Evolutionary conservation across 2,113 vertebrate genomes (phyloP), one percentile per base, ranked within the genome.

Genomic region (Stigmatopora nigra): DNA sequence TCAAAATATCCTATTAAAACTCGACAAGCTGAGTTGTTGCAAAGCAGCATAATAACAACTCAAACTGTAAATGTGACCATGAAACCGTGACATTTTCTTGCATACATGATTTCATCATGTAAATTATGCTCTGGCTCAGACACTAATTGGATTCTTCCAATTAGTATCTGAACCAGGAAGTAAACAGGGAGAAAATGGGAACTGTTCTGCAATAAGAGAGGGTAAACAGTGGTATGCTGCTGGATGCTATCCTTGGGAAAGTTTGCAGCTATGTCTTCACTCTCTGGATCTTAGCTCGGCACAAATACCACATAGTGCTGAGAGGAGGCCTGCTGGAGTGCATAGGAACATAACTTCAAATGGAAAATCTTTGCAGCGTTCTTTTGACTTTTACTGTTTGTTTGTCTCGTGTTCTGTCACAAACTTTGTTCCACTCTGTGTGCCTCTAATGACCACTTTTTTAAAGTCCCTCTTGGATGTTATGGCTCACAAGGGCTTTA

Each of bases 251-350:
- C 87, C 88, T 87, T 91, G 90, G 88, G 90, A 91, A 91, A 90
- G 89, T 91, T 90, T 90, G 88, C 88, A 89, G 87, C 86, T 89
- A 78, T 2, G 74, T 68, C 81, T 81, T 77, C 79, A 77, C 80
- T 90, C 87, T 83, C 83, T 89, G 86, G 77, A 87, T 85, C 88
- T 87, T 87, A 89, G 84, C 84, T 90, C 86, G 87, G 89, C 87
- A 91, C 83, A 90, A 90, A 91, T 90, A 91, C 87, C 90, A 86
- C 90, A 91, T 82, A 73, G 85, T 85, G 81, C 81, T 85, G 89
- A 89, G 89, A 91, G 88, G 86, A 88, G 88, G 87, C 82, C 82
- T 75, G 75, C 66, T 79, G 77, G 73, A 82, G 83, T 82, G 77
- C 72, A 72, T 75, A 87, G 85, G 87, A 91, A 91, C 90, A 82